Conservation (phyloP, 2,113 vertebrate genomes). For the Macrotus californicus region DNA sequence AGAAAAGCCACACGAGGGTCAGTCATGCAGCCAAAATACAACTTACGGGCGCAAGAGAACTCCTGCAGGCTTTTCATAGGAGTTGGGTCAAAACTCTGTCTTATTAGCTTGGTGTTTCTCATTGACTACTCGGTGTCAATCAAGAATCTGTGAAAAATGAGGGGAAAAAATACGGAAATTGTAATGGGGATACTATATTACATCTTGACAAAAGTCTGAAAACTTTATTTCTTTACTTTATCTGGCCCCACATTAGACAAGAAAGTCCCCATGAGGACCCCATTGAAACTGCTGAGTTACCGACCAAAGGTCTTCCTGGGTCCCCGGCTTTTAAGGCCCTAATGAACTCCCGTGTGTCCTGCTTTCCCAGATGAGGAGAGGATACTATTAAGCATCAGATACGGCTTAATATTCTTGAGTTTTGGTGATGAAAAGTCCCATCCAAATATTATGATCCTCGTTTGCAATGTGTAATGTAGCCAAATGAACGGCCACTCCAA, state of each 20-base stretch:
- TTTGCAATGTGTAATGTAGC: constrained; percentile 54
- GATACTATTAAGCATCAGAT: constrained; percentile 14
- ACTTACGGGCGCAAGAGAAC: not conserved
- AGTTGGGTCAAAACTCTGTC: constrained; percentile 4
- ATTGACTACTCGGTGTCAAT: not conserved
- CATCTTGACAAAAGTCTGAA: constrained; percentile 30
- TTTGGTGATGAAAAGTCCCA: constrained; percentile 57
- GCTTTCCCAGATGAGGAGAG: not conserved
- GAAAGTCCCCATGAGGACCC: not conserved
- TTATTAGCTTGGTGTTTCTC: constrained; percentile 28
- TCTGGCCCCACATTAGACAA: not conserved
- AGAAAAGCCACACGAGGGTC: constrained; percentile 36
- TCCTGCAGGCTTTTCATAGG: not conserved
- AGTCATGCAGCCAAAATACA: constrained; percentile 12
- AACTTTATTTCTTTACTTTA: constrained; percentile 21
- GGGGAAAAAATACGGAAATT: not conserved
- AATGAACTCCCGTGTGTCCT: not conserved
- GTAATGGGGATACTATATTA: not conserved
- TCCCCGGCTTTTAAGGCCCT: not conserved
- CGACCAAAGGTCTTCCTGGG: not conserved
- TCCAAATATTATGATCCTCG: constrained; percentile 69
- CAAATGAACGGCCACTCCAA: constrained; percentile 65
- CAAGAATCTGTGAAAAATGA: not conserved
- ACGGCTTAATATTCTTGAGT: constrained; percentile 42
- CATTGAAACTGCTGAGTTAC: not conserved